These are phyloP conservation scores for Ernsta delagoae DNA, from an alignment of 2,888 invertebrate genomes.

Conservation along the genomic window DNA sequence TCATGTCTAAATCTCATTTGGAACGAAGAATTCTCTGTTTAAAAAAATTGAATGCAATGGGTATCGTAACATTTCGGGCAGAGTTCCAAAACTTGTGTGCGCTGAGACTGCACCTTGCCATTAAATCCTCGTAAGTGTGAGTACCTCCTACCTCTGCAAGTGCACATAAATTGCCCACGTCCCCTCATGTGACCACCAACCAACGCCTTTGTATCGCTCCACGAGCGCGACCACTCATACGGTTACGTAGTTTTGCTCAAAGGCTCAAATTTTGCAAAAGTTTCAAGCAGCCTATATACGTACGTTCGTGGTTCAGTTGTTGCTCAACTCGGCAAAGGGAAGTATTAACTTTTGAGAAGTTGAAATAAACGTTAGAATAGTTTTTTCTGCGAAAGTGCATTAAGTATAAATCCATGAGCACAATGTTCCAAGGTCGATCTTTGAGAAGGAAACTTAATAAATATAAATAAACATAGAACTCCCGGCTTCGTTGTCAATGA, in stretches of 20 bases:
- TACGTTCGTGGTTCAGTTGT: conserved; percentile 13
- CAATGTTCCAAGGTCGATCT: too few relatives aligned
- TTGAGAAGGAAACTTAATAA: too few relatives aligned
- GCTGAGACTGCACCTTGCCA: too few relatives aligned
- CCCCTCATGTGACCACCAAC: neutral
- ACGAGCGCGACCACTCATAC: conserved; percentile 19
- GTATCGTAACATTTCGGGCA: too few relatives aligned
- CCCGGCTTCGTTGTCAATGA: neutral
- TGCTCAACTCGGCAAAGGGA: neutral
- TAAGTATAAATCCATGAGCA: too few relatives aligned
- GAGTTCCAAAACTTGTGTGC: too few relatives aligned
- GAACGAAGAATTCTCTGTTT: too few relatives aligned
- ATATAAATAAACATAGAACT: neutral
- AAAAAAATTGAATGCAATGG: too few relatives aligned
- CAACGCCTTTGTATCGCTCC: conserved; percentile 29
- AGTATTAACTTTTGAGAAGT: neutral
- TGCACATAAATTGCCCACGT: neutral
- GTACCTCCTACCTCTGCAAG: neutral
- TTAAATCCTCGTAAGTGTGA: too few relatives aligned
- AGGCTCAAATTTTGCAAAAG: conserved; percentile 28
- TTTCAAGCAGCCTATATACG: conserved; percentile 16
- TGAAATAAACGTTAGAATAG: neutral
- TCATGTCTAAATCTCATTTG: too few relatives aligned
- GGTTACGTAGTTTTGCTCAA: conserved; percentile 33
- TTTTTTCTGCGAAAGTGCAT: too few relatives aligned